Base-by-base conservation (phyloP, 2,888 invertebrate genomes). In the Operophtera brumata region DNA sequence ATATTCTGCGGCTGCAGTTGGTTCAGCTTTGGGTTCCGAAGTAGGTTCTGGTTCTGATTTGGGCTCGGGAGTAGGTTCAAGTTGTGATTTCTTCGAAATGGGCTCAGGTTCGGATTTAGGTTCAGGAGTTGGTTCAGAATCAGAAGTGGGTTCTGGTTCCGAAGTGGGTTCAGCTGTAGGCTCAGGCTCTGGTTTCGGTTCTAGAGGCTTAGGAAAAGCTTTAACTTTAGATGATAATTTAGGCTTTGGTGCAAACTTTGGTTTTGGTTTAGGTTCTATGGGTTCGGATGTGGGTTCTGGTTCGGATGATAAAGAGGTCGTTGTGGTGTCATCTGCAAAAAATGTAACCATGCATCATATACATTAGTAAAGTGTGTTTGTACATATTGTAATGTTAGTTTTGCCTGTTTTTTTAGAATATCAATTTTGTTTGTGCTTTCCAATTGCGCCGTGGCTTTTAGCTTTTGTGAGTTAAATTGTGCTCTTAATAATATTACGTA, bases 281-380 rank as follows among this genome's bases (percentile, higher is more conserved):
- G 84, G 78, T 61, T 73, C 69, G 36, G 65, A 45, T 32, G 65
- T 65, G 32, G 72, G 63, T 58, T 62, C 70, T 58, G 77, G 69
- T 58, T 62, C 70, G 59, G 77, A 68, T 48, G 52, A 41, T 34
- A 61, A 51, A 70, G 73, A 60, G 64, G 91, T 89, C 8, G 93
- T 73, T 65, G 82, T 77, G 73, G 81, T 85, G 79, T 75, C 73
- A 87, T 87, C 90, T 90, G 90, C 67, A 89, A 82, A 86, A 67
- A 84, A 84, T 71, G 73, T 71, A 71, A 82, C 71, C 88, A 87
- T 90, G 90, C 90, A 77, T 78, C 78, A 78, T 77, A 76, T 75
- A 77, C 76, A 77, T 72, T 73, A 71, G 70, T 70, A 69, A 25
- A 36, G 57, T 57, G 67, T 54, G 49, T 70, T 63, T 64, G 40